phyloP scores from a whole-genome alignment of 2,113 vertebrate species.

The Hystrix brachyura region DNA sequence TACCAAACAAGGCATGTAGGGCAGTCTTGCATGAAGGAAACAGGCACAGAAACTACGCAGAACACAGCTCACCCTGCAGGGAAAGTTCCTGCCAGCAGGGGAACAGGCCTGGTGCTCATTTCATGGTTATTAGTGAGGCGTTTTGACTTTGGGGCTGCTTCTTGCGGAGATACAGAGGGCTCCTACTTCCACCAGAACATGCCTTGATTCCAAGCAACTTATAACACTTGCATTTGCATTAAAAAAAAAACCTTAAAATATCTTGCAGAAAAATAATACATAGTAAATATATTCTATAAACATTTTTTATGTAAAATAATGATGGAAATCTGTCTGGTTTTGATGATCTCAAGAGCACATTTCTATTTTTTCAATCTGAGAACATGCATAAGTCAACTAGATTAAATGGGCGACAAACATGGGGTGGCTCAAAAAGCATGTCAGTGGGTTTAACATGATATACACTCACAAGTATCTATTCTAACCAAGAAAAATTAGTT shows the following conservation, averaged over 20 bases:
- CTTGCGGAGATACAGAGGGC: not conserved
- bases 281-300: not conserved
- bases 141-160: not conserved
- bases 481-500: not conserved
- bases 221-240: not conserved
- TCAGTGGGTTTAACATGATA: not conserved
- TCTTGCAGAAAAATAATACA: not conserved
- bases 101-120: not conserved
- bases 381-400: not conserved
- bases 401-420: not conserved
- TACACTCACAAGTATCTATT: not conserved
- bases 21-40: not conserved
- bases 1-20: not conserved
- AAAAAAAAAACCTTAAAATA: not conserved
- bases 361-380: not conserved
- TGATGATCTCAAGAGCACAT: not conserved
- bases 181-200: not conserved
- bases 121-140: not conserved
- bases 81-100: not conserved
- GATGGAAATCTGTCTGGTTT: not conserved
- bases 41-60: not conserved
- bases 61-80: not conserved
- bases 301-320: not conserved
- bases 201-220: not conserved
- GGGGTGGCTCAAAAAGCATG: not conserved